These are phyloP conservation scores for Knipowitschia caucasica DNA, from an alignment of 2,797 vertebrate genomes.

Conservation along the genomic window DNA sequence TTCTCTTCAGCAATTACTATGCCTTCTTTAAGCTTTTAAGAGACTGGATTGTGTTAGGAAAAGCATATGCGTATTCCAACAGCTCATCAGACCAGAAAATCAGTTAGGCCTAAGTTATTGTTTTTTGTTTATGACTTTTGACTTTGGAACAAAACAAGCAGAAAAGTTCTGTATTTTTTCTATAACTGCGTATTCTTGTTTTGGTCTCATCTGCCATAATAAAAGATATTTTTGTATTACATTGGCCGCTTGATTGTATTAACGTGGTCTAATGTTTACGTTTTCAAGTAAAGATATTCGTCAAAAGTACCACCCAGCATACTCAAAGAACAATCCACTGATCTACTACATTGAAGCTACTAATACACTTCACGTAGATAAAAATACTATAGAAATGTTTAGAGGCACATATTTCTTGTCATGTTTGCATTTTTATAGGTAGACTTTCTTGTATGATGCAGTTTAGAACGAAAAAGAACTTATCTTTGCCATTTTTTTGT, in stretches of 20 bases:
- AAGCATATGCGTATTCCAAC: conserved; percentile 89
- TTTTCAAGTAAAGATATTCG: background rate
- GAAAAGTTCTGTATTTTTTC: conserved; percentile 93
- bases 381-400: no score
- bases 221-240: conserved; percentile 98
- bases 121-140: conserved; percentile 38
- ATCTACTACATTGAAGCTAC: no score
- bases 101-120: conserved; percentile 63
- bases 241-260: conserved; percentile 50
- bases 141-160: conserved; percentile 61
- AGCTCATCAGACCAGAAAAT: conserved; percentile 89
- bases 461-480: no score
- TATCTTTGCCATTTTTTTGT: no score
- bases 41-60: conserved; percentile 95
- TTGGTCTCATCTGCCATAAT: conserved; percentile 91
- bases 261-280: background rate
- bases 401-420: no score
- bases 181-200: conserved; percentile 83
- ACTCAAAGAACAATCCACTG: no score
- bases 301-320: no score
- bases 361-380: no score
- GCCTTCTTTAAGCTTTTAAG: conserved; percentile 97
- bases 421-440: no score
- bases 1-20: conserved; percentile 99
- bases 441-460: no score